Evolutionary conservation across 2,797 vertebrate genomes (phyloP).

Genomic region (Gallirallus australis): DNA sequence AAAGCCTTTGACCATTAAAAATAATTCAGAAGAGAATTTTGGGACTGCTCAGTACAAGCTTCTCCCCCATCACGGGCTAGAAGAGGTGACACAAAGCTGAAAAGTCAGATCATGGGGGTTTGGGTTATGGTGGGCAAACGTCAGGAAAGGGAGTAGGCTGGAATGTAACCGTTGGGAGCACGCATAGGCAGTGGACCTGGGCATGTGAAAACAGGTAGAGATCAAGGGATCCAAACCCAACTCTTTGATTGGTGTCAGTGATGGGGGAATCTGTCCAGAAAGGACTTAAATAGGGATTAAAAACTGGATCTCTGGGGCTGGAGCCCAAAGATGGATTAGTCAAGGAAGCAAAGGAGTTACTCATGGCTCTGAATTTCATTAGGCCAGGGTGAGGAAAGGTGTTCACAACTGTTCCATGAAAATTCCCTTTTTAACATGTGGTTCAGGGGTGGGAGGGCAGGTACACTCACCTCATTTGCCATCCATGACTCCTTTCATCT

Average conservation of each 20-base stretch:
- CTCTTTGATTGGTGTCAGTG: neutral
- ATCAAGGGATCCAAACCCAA: neutral
- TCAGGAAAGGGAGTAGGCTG: neutral
- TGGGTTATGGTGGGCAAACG: neutral
- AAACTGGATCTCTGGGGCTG: neutral
- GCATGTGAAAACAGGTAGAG: neutral
- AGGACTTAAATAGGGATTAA: neutral
- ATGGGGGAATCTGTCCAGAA: neutral
- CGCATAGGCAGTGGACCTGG: accelerated
- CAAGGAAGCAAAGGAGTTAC: neutral
- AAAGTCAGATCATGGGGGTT: neutral
- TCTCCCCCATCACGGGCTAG: accelerated
- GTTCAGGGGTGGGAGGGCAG: neutral
- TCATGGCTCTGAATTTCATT: neutral
- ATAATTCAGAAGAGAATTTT: neutral
- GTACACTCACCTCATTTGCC: neutral
- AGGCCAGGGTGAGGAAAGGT: neutral
- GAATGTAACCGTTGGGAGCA: neutral
- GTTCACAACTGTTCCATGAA: neutral
- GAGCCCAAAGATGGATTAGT: neutral
- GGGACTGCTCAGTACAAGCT: neutral
- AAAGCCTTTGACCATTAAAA: neutral
- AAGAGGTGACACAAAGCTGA: neutral
- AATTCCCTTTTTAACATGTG: neutral
- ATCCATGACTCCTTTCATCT: neutral